These are phyloP conservation scores for Diarsia brunnea DNA, from an alignment of 2,888 invertebrate genomes.

Conservation along the genomic window DNA sequence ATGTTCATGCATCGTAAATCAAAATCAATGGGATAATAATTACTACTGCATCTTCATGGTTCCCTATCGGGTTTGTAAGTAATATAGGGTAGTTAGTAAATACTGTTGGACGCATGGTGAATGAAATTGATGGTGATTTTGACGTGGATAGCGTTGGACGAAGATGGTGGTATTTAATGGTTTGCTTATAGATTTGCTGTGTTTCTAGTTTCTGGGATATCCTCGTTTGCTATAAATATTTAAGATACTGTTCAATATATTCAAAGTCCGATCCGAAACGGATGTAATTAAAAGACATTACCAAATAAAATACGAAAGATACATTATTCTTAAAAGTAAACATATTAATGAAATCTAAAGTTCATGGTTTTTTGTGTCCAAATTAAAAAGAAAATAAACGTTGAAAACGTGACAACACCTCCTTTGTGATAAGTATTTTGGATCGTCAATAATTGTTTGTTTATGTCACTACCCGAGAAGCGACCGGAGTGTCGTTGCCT, in stretches of 20 bases:
- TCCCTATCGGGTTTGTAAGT: not conserved
- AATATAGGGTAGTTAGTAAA: not conserved
- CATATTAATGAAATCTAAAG: not conserved
- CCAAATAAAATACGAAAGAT: not conserved
- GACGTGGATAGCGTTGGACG: not conserved
- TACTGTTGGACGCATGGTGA: constrained; percentile 7
- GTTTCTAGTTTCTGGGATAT: not conserved
- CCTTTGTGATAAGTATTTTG: too few species aligned
- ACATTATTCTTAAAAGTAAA: not conserved
- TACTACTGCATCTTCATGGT: constrained; percentile 36
- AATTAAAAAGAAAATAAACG: too few species aligned
- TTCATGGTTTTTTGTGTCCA: not conserved
- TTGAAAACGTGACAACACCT: too few species aligned
- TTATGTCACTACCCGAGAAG: too few species aligned
- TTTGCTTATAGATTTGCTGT: not conserved
- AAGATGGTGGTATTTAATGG: too few species aligned
- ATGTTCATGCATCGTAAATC: constrained; percentile 66
- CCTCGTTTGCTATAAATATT: not conserved
- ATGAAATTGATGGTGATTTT: constrained; percentile 22
- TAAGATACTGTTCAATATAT: not conserved
- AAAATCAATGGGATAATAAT: constrained; percentile 65
- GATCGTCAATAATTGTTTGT: too few species aligned
- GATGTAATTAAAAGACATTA: too few species aligned
- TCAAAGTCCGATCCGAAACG: not conserved
- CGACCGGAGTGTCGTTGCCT: too few species aligned